Evolutionary conservation across 2,113 vertebrate species (phyloP).

Genomic region (Pelecanus crispus): DNA sequence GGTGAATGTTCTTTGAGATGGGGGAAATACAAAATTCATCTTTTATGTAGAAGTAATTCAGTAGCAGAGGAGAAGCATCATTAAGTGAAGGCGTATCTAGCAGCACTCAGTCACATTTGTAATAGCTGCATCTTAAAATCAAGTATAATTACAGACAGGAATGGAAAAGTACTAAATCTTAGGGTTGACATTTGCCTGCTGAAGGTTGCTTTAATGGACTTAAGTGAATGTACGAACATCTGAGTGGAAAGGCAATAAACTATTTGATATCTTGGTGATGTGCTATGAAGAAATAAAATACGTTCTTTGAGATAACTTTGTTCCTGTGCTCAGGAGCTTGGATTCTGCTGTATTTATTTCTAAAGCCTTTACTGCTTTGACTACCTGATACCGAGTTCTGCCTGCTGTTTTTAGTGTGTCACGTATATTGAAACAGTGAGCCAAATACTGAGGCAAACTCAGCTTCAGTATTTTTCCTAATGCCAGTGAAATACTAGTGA

Average conservation of each 20-base stretch:
- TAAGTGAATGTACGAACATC: background rate
- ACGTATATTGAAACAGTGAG: background rate
- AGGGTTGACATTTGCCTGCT: background rate
- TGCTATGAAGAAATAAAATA: background rate
- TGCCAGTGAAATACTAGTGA: constrained; percentile 3
- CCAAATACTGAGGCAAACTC: background rate
- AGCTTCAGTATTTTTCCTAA: background rate
- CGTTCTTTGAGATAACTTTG: background rate
- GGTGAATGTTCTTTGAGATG: background rate
- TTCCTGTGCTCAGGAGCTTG: background rate
- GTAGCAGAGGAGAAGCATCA: background rate
- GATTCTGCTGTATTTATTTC: background rate
- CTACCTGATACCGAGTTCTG: background rate
- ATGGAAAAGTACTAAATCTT: background rate
- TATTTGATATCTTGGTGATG: background rate
- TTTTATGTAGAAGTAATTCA: background rate
- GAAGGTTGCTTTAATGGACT: background rate
- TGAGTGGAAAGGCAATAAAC: background rate
- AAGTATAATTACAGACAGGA: background rate
- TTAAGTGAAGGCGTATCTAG: background rate
- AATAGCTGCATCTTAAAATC: background rate
- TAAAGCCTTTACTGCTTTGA: background rate
- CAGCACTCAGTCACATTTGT: background rate
- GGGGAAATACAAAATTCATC: background rate
- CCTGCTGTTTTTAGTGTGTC: background rate